A percentile compares a stretch with the other conserved stretches of the same genome.
Conservation (phyloP, 2,888 invertebrate genomes). For the Phragmatobia fuliginosa region DNA sequence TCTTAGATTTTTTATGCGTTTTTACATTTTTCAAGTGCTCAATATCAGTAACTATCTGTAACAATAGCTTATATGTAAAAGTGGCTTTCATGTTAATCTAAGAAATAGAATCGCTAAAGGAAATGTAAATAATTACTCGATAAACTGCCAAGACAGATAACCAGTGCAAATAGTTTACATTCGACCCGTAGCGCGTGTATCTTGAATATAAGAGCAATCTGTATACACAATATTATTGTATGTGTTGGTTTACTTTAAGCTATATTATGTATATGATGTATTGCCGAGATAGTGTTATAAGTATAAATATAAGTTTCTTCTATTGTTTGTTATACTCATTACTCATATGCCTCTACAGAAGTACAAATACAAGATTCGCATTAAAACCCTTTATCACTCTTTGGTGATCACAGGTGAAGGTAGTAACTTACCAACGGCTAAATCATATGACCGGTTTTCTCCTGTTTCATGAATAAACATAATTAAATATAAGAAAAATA, state of each 20-base stretch:
- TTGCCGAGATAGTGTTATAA: too few species aligned
- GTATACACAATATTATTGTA: slow-evolving; percentile 24
- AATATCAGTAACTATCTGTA: slow-evolving; percentile 19
- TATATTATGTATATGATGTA: too few species aligned
- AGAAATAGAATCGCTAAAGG: slow-evolving; percentile 52
- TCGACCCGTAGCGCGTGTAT: slow-evolving; percentile 41
- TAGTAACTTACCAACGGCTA: too few species aligned
- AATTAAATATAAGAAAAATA: too few species aligned
- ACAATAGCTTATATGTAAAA: slow-evolving; percentile 32
- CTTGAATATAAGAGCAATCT: slow-evolving; percentile 44
- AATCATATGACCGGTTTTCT: too few species aligned
- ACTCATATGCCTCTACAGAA: too few species aligned
- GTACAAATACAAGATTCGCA: too few species aligned
- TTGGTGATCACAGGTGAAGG: too few species aligned
- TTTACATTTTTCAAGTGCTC: slow-evolving; percentile 13
- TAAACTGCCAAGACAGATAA: slow-evolving; percentile 63
- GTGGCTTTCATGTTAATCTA: slow-evolving; percentile 43
- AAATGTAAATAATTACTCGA: slow-evolving; percentile 58
- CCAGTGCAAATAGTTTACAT: slow-evolving; percentile 63
- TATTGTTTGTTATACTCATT: too few species aligned
- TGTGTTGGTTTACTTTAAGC: slow-evolving; percentile 32
- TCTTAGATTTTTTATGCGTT: neutral
- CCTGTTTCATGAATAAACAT: too few species aligned
- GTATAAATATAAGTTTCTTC: too few species aligned
- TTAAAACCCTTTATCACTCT: too few species aligned